Evolutionary conservation across 2,113 vertebrate genomes (phyloP).

Genomic region (Myrmecophaga tridactyla): DNA sequence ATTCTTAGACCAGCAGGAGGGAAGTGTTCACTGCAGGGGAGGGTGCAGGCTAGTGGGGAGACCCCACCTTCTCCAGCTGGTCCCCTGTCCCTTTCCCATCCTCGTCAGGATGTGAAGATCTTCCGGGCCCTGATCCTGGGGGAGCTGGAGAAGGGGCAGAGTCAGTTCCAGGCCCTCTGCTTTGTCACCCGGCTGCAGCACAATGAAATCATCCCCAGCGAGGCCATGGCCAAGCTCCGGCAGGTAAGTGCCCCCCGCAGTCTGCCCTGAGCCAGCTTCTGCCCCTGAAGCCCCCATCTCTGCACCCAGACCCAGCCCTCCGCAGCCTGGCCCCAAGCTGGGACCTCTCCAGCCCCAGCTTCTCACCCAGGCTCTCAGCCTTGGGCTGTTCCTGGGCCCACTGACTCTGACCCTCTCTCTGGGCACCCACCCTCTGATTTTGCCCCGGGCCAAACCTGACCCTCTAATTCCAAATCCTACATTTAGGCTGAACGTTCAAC

Average conservation of each 20-base stretch:
- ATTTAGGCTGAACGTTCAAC: background rate
- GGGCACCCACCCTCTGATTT: background rate
- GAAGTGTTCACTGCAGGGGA: background rate
- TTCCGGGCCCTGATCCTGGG: slow-evolving; percentile 96
- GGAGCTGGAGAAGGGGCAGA: slow-evolving; percentile 96
- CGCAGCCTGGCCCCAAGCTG: background rate
- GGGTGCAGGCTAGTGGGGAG: background rate
- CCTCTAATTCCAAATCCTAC: background rate
- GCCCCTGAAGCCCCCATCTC: background rate
- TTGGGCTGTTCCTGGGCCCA: background rate
- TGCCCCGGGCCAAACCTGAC: background rate
- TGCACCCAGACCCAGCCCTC: background rate
- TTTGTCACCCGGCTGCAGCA: slow-evolving; percentile 92
- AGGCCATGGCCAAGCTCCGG: slow-evolving; percentile 96
- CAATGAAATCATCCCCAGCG: slow-evolving; percentile 98
- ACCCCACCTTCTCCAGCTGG: background rate
- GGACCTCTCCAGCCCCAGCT: background rate
- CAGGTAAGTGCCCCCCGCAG: slow-evolving; percentile 83
- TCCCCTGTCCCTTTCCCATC: background rate
- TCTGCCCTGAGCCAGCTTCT: background rate
- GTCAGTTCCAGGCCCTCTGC: slow-evolving; percentile 96
- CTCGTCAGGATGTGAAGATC: slow-evolving; percentile 93
- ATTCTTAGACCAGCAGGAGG: background rate
- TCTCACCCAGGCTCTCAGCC: background rate
- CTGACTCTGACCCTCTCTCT: background rate